Evolutionary conservation across 2,888 invertebrate species (phyloP).

Genomic region (Drosophila trichaetosa): DNA sequence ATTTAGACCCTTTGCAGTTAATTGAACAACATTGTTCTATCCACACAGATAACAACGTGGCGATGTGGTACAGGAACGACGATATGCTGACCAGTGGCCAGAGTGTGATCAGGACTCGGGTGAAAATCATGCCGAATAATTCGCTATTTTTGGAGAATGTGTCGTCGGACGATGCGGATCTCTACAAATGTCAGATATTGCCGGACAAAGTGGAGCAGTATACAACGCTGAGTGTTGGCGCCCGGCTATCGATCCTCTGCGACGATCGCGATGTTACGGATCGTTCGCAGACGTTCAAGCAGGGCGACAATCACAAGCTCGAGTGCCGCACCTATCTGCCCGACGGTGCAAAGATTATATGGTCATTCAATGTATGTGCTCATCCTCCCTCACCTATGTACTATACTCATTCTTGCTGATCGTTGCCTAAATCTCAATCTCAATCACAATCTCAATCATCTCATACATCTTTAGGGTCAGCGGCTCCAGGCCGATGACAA

Average conservation of each 20-base stretch:
- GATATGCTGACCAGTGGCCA: constrained; percentile 72
- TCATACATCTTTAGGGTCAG: constrained; percentile 67
- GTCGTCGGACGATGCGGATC: constrained; percentile 72
- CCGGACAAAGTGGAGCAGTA: constrained; percentile 75
- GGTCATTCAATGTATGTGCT: constrained; percentile 82
- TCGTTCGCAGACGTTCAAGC: constrained; percentile 80
- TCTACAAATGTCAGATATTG: constrained; percentile 78
- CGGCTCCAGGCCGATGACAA: constrained; percentile 66
- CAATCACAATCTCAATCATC: background rate
- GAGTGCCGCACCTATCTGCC: constrained; percentile 75
- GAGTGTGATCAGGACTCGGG: constrained; percentile 58
- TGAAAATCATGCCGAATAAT: constrained; percentile 77
- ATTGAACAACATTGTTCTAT: background rate
- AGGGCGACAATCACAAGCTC: constrained; percentile 81
- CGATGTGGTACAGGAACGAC: constrained; percentile 80
- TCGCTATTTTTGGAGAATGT: constrained; percentile 73
- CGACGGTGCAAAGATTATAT: constrained; percentile 74
- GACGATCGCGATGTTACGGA: constrained; percentile 82
- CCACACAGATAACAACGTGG: constrained; percentile 72
- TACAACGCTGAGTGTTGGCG: constrained; percentile 69
- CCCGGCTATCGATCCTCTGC: constrained; percentile 76
- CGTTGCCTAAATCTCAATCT: background rate
- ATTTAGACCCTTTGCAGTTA: background rate
- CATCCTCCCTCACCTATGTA: background rate
- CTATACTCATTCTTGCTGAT: background rate